Conservation (phyloP, 2,113 vertebrate species). For the Gasterosteus aculeatus region DNA sequence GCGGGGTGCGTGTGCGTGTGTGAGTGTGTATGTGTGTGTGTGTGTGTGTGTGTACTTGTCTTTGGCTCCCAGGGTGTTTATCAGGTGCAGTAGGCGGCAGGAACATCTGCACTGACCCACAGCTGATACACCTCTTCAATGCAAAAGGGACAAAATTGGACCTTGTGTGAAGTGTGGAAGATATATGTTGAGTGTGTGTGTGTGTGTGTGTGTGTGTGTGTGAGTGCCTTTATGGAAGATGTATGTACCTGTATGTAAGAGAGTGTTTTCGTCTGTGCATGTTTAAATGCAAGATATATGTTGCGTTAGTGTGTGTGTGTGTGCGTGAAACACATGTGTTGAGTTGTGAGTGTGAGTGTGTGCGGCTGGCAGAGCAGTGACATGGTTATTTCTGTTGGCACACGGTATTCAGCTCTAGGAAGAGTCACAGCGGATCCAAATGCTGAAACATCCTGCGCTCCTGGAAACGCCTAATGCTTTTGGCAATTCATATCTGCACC, state of each 20-base stretch:
- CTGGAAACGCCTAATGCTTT: slow-evolving; percentile 28
- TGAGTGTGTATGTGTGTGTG: neutral
- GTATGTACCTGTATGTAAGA: too few species aligned
- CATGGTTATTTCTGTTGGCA: slow-evolving; percentile 47
- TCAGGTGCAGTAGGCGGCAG: slow-evolving; percentile 57
- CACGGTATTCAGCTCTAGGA: slow-evolving; percentile 37
- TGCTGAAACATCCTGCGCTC: slow-evolving; percentile 28
- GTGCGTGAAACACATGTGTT: neutral
- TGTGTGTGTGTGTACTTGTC: slow-evolving; percentile 23
- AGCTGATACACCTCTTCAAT: slow-evolving; percentile 51
- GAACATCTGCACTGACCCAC: slow-evolving; percentile 45
- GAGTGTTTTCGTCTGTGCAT: neutral
- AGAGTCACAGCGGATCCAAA: slow-evolving; percentile 26
- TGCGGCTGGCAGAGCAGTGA: slow-evolving; percentile 11
- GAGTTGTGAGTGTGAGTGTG: slow-evolving; percentile 18
- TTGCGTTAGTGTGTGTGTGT: neutral
- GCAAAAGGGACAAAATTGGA: slow-evolving; percentile 41
- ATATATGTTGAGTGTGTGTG: neutral
- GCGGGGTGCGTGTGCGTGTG: neutral
- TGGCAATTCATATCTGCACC: slow-evolving; percentile 17
- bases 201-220: slow-evolving; percentile 28
- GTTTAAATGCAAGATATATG: neutral
- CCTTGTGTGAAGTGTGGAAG: neutral
- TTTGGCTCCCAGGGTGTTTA: slow-evolving; percentile 59
- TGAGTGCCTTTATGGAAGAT: neutral